Evolutionary conservation across 2,113 vertebrate species (phyloP).

Genomic region (Hippolais icterina): DNA sequence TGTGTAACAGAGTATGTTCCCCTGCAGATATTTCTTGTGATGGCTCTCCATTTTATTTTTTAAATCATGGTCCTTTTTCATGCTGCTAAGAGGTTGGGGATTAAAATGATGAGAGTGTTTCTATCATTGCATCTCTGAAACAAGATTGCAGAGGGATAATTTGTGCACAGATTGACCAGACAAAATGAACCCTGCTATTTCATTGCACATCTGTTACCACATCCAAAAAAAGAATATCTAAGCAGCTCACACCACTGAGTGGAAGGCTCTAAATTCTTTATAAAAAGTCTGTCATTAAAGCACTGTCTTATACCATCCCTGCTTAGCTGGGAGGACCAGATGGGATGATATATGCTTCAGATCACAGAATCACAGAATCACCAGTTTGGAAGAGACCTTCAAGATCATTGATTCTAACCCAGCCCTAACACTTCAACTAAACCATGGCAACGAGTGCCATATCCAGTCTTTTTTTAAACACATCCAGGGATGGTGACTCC

Average conservation of each 20-base stretch:
- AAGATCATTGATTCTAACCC: not conserved
- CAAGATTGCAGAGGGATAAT: not conserved
- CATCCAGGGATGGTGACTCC: not conserved
- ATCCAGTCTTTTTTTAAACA: not conserved
- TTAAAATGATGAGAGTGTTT: not conserved
- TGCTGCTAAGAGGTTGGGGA: not conserved
- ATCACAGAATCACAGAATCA: not conserved
- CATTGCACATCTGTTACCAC: not conserved
- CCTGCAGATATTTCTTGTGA: not conserved
- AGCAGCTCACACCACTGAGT: not conserved
- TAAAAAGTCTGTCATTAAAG: not conserved
- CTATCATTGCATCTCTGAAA: not conserved
- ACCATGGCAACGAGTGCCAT: not conserved
- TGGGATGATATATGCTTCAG: not conserved
- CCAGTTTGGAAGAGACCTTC: not conserved
- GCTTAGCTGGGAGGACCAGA: not conserved
- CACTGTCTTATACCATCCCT: not conserved
- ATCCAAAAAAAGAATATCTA: not conserved
- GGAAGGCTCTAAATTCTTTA: not conserved
- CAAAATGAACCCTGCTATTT: not conserved
- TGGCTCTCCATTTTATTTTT: not conserved
- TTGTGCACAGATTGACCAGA: not conserved
- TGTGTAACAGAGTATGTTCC: not conserved
- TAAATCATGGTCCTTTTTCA: not conserved
- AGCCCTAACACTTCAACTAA: not conserved